Evolutionary conservation across 2,113 vertebrate species (phyloP).

Genomic region (Eudyptes chrysolophus): DNA sequence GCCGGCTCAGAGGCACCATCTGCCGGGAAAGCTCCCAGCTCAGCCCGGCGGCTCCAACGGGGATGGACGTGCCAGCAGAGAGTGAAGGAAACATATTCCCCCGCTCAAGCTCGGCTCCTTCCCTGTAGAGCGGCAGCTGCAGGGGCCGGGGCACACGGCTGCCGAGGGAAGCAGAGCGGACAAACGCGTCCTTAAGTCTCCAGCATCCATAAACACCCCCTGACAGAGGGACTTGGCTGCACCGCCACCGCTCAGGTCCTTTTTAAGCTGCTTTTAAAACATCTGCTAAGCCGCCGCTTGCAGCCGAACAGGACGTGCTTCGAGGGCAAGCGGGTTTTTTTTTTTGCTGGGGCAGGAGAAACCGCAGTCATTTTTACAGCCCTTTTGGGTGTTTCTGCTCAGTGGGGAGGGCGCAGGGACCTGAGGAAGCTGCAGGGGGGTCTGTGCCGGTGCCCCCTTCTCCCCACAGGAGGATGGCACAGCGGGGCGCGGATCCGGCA

Average conservation of each 20-base stretch:
- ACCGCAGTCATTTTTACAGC: not conserved
- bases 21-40: not conserved
- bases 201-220: not conserved
- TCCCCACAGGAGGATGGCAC: no score
- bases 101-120: not conserved
- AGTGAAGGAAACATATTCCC: not conserved
- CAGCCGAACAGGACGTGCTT: not conserved
- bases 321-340: not conserved
- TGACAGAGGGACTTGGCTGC: not conserved
- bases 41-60: not conserved
- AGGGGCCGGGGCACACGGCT: not conserved
- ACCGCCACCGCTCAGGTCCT: not conserved
- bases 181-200: not conserved
- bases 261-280: not conserved
- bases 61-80: not conserved
- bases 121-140: not conserved
- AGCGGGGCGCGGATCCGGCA: not conserved
- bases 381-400: not conserved
- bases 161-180: not conserved
- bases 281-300: not conserved
- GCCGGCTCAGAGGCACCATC: not conserved
- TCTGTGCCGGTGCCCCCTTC: not conserved
- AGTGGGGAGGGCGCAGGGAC: no score
- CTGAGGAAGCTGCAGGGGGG: not conserved
- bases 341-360: not conserved